Percentiles rank a stretch among this genome's conserved stretches.
Evolutionary conservation across 53 echinoderm and acorn worm species (phyloP).

Genomic region (Zoroaster sp.): DNA sequence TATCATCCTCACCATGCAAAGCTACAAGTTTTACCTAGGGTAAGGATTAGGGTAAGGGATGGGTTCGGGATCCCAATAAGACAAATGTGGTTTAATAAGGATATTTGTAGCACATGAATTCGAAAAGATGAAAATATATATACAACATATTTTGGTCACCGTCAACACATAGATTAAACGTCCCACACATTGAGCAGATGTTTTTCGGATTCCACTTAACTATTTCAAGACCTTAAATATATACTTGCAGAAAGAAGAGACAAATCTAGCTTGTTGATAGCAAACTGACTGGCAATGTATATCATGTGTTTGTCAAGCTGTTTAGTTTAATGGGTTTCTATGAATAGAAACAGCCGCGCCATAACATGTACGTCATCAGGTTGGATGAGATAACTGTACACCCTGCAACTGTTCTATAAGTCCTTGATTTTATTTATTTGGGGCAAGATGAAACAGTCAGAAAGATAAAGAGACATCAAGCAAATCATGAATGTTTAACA

Average conservation of each 20-base stretch:
- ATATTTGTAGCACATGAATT: no score
- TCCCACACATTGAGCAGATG: not conserved
- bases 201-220: not conserved
- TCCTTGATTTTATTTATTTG: no score
- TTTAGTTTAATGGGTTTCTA: not conserved
- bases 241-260: not conserved
- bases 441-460: no score
- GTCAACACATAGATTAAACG: not conserved
- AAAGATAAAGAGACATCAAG: no score
- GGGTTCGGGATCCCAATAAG: not conserved
- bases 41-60: not conserved
- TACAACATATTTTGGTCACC: not conserved
- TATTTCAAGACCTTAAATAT: not conserved
- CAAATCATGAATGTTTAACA: no score
- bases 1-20: no score
- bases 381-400: not conserved
- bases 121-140: no score
- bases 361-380: not conserved
- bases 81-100: not conserved
- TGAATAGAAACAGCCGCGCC: not conserved
- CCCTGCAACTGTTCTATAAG: no score
- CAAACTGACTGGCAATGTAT: not conserved
- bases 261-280: not conserved
- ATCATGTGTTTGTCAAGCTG: slow-evolving; percentile 1
- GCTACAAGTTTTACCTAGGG: no score